Percentiles rank a stretch among this genome's conserved stretches.
phyloP scores from a whole-genome alignment of 1,140 invertebrate genomes.

The Melipona quadrifasciata region DNA sequence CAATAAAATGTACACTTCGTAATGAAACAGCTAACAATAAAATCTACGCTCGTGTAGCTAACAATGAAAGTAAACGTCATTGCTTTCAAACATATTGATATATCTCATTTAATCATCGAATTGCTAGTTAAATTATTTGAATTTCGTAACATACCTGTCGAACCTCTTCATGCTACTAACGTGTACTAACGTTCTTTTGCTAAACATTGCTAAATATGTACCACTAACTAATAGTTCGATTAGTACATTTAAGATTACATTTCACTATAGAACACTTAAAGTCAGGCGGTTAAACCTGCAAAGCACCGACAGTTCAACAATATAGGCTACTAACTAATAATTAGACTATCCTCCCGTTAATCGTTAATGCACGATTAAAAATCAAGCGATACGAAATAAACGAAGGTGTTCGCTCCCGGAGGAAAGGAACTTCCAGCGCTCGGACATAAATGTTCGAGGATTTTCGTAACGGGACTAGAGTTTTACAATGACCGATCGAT shows the following conservation, averaged over 20 bases:
- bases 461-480: constrained; percentile 43
- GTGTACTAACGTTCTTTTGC: background rate
- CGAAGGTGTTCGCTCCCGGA: constrained; percentile 11
- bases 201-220: constrained; percentile 18
- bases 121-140: constrained; percentile 7
- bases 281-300: background rate
- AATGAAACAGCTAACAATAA: constrained; percentile 10
- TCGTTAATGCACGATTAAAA: background rate
- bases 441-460: constrained; percentile 52
- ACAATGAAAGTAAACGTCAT: constrained; percentile 3
- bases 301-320: constrained; percentile 14
- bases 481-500: constrained; percentile 63
- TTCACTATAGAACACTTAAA: constrained; percentile 8
- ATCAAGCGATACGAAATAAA: background rate
- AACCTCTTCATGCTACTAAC: background rate
- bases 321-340: constrained; percentile 3
- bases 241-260: background rate
- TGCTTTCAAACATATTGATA: background rate
- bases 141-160: background rate
- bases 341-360: background rate
- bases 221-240: constrained; percentile 9
- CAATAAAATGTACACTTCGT: background rate
- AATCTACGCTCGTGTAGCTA: background rate
- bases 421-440: constrained; percentile 60
- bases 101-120: background rate